Evolutionary conservation across 2,113 vertebrate genomes (phyloP), one percentile per base, ranked within the genome.

Genomic region (Seriola rivoliana): DNA sequence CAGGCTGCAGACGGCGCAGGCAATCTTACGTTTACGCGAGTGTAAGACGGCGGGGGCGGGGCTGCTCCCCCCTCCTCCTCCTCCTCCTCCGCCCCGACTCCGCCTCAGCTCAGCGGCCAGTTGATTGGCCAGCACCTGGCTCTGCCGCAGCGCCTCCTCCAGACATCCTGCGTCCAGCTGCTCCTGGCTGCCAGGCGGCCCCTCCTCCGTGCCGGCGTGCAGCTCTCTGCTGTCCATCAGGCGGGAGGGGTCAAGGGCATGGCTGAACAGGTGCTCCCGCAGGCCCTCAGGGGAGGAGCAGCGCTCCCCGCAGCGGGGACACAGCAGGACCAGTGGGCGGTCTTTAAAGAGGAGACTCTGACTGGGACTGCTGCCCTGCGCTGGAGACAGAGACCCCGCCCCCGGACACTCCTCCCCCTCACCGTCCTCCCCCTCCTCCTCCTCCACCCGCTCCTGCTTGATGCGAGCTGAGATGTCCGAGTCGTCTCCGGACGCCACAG

Each of bases 241-340:
- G 81, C 95, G 92, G 1, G 95, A 66, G 64, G 95, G 97, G 78
- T 97, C 96, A 0, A 86, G 85, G 75, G 97, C 95, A 0, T 99
- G 98, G 40, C 95, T 97, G 87, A 97, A 96, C 62, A 99, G 88
- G 91, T 99, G 98, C 75, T 98, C 96, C 29, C 97, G 94, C 54
- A 99, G 91, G 38, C 92, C 95, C 3, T 93, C 92, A 0, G 96
- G 95, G 1, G 97, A 97, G 32, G 96, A 94, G 10, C 98, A 99
- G 70, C 95, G 95, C 72, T 99, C 97, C 5, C 98, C 98, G 1
- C 98, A 99, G 84, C 97, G 97, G 63, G 98, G 97, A 71, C 97
- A 99, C 57, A 96, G 85, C 80, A 97, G 96, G 10, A 91, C 92
- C 75, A 84, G 95, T 78, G 95, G 79, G 57, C 89, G 81, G 32